phyloP scores from a whole-genome alignment of 2,113 vertebrate genomes.

The Rafetus swinhoei region DNA sequence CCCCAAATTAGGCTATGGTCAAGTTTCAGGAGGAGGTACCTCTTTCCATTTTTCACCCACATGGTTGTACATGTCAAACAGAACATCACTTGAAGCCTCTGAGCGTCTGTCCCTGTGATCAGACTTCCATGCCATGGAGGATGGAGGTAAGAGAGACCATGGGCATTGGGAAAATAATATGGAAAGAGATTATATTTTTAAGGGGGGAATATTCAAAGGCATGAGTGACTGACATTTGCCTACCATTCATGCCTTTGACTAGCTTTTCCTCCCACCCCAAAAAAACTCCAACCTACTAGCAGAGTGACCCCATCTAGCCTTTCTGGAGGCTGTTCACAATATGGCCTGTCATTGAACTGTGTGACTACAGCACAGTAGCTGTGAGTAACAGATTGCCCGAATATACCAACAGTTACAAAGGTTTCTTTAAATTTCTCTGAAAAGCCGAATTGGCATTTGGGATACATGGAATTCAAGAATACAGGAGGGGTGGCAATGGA shows the following conservation, averaged over 20 bases:
- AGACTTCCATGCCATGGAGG: neutral
- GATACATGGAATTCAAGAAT: accelerated
- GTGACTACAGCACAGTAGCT: neutral
- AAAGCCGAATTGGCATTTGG: neutral
- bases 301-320: neutral
- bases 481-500: neutral
- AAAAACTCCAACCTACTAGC: neutral
- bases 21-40: neutral
- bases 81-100: accelerated
- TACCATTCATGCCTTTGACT: neutral
- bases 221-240: accelerated
- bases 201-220: neutral
- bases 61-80: neutral
- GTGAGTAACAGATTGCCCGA: neutral
- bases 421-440: accelerated
- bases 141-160: neutral
- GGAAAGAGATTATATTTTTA: neutral
- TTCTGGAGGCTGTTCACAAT: neutral
- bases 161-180: neutral
- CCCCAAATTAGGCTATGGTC: neutral
- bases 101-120: neutral
- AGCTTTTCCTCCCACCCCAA: neutral
- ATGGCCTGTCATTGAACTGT: neutral
- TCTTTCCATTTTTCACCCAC: neutral
- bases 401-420: neutral